Evolutionary conservation across 2,888 invertebrate genomes (phyloP), one percentile per base, ranked within the genome.

Genomic region (Antitype chi): DNA sequence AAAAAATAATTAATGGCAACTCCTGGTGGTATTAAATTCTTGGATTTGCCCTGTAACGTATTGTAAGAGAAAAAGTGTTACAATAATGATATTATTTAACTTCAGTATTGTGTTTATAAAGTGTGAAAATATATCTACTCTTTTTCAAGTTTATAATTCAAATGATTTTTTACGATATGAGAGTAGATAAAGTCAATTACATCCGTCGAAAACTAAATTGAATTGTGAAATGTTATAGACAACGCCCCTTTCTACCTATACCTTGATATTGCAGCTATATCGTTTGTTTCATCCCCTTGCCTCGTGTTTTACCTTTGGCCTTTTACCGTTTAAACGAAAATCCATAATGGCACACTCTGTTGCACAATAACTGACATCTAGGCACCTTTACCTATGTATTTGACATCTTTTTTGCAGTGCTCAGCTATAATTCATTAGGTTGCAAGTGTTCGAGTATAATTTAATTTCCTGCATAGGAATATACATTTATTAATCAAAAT

Each of bases 231-330:
- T 57, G 17, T 32, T 23, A 32, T 32, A 43, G 43, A 23, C 25
- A 32, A 77, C 43, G 43, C 76, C n/a, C 28, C 32, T 32, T n/a
- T 47, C 28, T 49, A 55, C n/a, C 28, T 52, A 8, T 25, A 52
- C 11, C 2, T n/a, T 38, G 23, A 32, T 32, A 25, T 23, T 55
- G 57, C 47, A 76, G 57, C 23, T 47, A 74, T 52, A 52, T 74
- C 43, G 55, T 43, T 78, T 25, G 15, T 43, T 74, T 52, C 63
- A 76, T 47, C 77, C 75, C 77, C 11, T 20, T 32, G 32, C 25
- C 25, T 25, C 32, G n/a, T 80, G 15, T 38, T n/a, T 78, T 28
- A 82, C 57, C 59, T 53, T 53, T 66, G 25, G n/a, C 78, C 59
- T 78, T 71, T 80, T 28, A 28, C n/a, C 28, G 17, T 9, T 9